These are phyloP conservation scores for Monoplex corrugatus DNA, from an alignment of 2,888 invertebrate species.

Conservation along the genomic window DNA sequence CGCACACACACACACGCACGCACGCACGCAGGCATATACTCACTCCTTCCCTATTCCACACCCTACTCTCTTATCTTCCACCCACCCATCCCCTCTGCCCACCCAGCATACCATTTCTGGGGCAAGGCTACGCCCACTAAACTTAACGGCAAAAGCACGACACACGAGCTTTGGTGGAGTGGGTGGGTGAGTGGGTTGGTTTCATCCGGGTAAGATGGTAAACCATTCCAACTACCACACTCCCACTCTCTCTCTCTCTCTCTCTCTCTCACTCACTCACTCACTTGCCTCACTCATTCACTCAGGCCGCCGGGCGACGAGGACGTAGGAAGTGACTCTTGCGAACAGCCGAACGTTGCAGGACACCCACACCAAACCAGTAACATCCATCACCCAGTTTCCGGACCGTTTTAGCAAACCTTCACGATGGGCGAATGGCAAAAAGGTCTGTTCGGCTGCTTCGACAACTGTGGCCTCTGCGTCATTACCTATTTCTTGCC, in stretches of 20 bases:
- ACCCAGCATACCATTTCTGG: too few species aligned
- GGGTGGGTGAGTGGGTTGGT: background rate
- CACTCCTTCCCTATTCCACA: background rate
- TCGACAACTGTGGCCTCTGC: conserved; percentile 59
- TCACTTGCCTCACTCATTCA: background rate
- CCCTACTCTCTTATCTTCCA: background rate
- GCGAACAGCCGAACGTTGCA: background rate
- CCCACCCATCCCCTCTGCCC: background rate
- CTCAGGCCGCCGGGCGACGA: background rate
- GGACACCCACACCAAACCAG: background rate
- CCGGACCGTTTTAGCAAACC: background rate
- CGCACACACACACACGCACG: background rate
- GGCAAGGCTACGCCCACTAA: background rate
- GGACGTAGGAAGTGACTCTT: background rate
- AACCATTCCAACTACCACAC: background rate
- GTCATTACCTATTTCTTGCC: conserved; percentile 60
- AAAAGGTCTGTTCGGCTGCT: conserved; percentile 59
- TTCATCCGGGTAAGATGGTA: background rate
- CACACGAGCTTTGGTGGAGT: background rate
- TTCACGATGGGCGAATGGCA: conserved; percentile 54
- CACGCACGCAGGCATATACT: background rate
- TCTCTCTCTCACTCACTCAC: background rate
- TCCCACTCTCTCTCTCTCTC: background rate
- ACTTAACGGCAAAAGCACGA: background rate
- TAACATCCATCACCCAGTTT: background rate